Conservation (phyloP, 2,797 vertebrate genomes). For the Urophycis tenuis region DNA sequence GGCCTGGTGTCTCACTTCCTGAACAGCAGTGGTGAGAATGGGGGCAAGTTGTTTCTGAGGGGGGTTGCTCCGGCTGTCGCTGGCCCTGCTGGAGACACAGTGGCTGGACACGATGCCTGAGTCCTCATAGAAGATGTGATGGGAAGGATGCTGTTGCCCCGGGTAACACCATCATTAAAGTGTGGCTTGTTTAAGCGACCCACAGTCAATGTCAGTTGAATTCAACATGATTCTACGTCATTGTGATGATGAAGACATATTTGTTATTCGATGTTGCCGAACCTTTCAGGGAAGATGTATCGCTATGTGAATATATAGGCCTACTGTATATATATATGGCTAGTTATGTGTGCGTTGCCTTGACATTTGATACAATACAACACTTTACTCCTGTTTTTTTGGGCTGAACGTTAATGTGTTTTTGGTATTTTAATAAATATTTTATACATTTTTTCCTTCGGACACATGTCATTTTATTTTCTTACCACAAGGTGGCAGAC, state of each 20-base stretch:
- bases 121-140: neutral
- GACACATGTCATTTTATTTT: slow-evolving; percentile 23
- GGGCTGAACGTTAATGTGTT: neutral
- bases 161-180: neutral
- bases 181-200: neutral
- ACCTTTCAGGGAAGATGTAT: neutral
- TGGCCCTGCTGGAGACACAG: slow-evolving; percentile 15
- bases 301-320: neutral
- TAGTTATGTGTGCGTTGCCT: neutral
- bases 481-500: slow-evolving; percentile 52
- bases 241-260: neutral
- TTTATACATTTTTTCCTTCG: slow-evolving; percentile 15
- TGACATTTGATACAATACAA: neutral
- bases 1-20: slow-evolving; percentile 84
- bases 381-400: neutral
- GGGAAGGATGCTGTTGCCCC: neutral
- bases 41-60: slow-evolving; percentile 61
- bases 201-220: neutral
- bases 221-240: neutral
- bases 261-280: neutral
- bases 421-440: slow-evolving; percentile 12
- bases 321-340: no score
- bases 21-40: slow-evolving; percentile 60
- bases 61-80: slow-evolving; percentile 47
- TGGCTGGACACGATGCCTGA: slow-evolving; percentile 36